Base-by-base conservation (phyloP, 2,888 invertebrate species). In the Blera fallax region DNA sequence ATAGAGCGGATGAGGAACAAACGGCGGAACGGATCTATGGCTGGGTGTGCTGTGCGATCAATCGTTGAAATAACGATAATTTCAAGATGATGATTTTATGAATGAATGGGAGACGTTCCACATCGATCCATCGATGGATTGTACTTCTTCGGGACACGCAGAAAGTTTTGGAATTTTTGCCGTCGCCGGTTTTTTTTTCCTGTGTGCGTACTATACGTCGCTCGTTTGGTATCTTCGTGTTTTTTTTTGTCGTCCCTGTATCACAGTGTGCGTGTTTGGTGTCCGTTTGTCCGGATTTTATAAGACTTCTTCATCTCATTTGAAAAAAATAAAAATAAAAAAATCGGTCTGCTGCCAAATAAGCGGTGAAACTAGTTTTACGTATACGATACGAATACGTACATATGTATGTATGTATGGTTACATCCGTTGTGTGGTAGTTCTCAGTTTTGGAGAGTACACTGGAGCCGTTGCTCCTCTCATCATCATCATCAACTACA, bases 291-390 rank as follows among this genome's bases (percentile, higher is more conserved):
- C 80, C 80, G 54, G 77, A 70, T 81, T 77, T 80, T 87, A 77
- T 84, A 76, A 85, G 76, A 82, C 72, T 83, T 87, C 76, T 80
- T 87, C 82, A 83, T 78, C 80, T 69, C 43, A 56, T 70, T 84
- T 16, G 21, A 70, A 64, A 40, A 56, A 70, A 83, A 72, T 70
- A 81, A 40, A n/a, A n/a, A n/a, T n/a, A 77, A 82, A 83, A 72
- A 73, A 81, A 40, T 60, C 70, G 45, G 85, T 85, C 81, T 78
- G 77, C 73, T 85, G 69, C 85, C 81, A 81, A 88, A 89, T 89
- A 90, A 90, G 90, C 89, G 90, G 90, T 89, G 90, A 90, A 90
- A 90, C 90, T 90, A 90, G 90, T 90, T 90, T 90, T 62, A 64
- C 65, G 65, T 73, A 72, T 69, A 72, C 62, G 50, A 73, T 67